phyloP scores from a whole-genome alignment of 2,113 vertebrate genomes.

The Dicentrarchus labrax region DNA sequence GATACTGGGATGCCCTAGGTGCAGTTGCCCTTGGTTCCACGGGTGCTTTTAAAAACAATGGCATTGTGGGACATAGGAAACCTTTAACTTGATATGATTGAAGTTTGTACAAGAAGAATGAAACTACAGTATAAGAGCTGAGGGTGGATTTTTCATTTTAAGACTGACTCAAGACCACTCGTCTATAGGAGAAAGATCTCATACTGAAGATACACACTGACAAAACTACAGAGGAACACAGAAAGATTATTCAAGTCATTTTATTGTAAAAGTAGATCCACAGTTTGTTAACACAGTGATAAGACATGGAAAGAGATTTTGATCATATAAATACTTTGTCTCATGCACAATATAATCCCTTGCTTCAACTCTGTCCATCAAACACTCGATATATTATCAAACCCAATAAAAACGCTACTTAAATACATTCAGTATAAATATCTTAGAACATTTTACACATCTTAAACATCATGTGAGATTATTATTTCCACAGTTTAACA shows the following conservation, averaged over 20 bases:
- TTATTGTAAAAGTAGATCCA: conserved; percentile 59
- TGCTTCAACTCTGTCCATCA: not conserved
- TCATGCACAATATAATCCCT: conserved; percentile 23
- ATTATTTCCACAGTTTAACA: conserved; percentile 4
- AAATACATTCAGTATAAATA: conserved; percentile 69
- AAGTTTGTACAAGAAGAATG: not conserved
- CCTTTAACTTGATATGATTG: not conserved
- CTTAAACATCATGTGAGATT: conserved; percentile 3
- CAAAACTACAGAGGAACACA: not conserved
- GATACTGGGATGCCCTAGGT: too few species aligned
- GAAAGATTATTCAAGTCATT: conserved; percentile 7
- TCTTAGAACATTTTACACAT: conserved; percentile 38
- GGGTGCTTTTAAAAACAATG: too few species aligned
- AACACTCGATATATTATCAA: not conserved
- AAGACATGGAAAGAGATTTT: conserved; percentile 14
- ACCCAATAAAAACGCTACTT: conserved; percentile 28
- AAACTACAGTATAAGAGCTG: not conserved
- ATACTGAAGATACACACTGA: too few species aligned
- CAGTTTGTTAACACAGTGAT: conserved; percentile 25
- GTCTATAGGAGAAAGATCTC: not conserved
- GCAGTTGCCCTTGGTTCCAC: too few species aligned
- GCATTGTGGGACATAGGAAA: not conserved
- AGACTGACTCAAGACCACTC: not conserved
- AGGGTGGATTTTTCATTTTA: not conserved
- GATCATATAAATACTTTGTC: not conserved